Evolutionary conservation across 53 echinoderm and acorn worm genomes (phyloP).

Genomic region (Arbacia lixula): DNA sequence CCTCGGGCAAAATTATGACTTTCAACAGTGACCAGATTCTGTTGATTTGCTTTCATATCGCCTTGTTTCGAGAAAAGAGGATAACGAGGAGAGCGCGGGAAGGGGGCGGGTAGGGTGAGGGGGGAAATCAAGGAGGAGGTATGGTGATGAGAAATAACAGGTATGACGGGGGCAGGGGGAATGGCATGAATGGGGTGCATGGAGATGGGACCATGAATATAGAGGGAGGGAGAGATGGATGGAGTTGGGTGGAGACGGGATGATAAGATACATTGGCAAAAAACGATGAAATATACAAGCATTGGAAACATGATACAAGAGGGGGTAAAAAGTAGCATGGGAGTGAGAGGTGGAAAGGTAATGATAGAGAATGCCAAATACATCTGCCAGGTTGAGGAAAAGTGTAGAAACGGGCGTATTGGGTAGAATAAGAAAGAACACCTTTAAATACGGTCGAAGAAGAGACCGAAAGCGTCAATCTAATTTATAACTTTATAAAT

Average conservation of each 20-base stretch:
- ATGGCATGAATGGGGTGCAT: neutral
- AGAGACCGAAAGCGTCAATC: too few relatives aligned
- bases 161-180: neutral
- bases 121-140: neutral
- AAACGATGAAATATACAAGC: too few relatives aligned
- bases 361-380: too few relatives aligned
- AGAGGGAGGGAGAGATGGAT: neutral
- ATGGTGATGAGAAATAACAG: neutral
- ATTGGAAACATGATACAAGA: too few relatives aligned
- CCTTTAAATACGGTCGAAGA: too few relatives aligned
- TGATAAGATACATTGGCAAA: too few relatives aligned
- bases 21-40: slow-evolving; percentile 58
- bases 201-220: neutral
- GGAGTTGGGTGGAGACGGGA: neutral
- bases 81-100: neutral
- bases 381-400: too few relatives aligned
- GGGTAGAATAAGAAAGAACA: too few relatives aligned
- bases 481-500: too few relatives aligned
- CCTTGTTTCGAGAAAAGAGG: slow-evolving; percentile 42
- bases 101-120: neutral
- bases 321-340: too few relatives aligned
- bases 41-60: slow-evolving; percentile 44
- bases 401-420: too few relatives aligned
- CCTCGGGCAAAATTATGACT: slow-evolving; percentile 52
- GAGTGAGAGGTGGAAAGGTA: too few relatives aligned